phyloP scores from a whole-genome alignment of 2,797 vertebrate species.

The Hypotaenidia philippensis region DNA sequence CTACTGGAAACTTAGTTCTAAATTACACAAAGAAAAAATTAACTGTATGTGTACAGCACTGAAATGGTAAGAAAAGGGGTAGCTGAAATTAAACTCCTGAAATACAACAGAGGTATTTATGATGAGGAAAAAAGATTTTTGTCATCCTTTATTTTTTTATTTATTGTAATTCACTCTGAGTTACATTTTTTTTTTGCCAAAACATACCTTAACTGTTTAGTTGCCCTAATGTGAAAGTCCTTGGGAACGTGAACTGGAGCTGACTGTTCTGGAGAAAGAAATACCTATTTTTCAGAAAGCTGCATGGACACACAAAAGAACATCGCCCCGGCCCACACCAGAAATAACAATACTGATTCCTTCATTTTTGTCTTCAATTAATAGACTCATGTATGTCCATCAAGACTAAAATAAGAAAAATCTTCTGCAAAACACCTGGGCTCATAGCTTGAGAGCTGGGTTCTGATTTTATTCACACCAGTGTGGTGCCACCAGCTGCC shows the following conservation, averaged over 20 bases:
- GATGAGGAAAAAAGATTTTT: neutral
- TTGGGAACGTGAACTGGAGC: neutral
- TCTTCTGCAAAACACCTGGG: neutral
- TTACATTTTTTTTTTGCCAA: neutral
- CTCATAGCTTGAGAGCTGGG: neutral
- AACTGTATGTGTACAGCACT: neutral
- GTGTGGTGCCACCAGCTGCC: neutral
- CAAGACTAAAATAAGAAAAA: neutral
- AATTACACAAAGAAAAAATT: slow-evolving; percentile 22
- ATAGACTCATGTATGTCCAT: neutral
- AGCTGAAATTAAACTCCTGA: neutral
- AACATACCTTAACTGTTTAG: neutral
- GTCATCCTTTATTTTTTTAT: neutral
- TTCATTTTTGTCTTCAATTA: neutral
- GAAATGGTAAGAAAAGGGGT: neutral
- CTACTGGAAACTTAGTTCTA: slow-evolving; percentile 29
- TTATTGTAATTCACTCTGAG: neutral
- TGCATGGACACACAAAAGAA: rapidly evolving
- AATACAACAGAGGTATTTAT: neutral
- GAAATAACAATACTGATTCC: neutral
- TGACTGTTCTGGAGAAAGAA: neutral
- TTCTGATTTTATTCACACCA: neutral
- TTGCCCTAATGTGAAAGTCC: neutral
- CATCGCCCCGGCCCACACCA: rapidly evolving
- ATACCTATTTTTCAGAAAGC: neutral